Base-by-base conservation (phyloP, 2,113 vertebrate species). In the Sphaerodactylus townsendi region DNA sequence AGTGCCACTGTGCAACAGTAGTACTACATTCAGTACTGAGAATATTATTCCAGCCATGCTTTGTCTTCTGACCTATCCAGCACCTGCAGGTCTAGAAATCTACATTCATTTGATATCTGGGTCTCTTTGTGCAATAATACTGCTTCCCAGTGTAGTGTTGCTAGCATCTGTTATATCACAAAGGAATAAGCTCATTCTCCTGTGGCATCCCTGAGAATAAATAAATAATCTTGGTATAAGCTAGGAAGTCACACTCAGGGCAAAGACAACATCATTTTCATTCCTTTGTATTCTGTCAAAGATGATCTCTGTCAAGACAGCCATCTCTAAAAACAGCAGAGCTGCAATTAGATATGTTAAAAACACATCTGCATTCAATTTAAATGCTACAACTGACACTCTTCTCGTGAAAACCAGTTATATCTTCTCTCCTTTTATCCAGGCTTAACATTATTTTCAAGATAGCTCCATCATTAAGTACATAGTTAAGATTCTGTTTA, bases 311-410 rank as follows among this genome's bases (percentile, higher is more conserved):
- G 90, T 95, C 92, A 94, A 92, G 90, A 77, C 92, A 93, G 83
- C 68, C 86, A 86, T 95, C 86, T 88, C 85, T 84, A 56, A 83
- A 94, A 94, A 94, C 90, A 93, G 93, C 87, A 90, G 68, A 88
- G 90, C 93, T 92, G 83, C 92, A 95, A 95, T 95, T 92, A 95
- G 85, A 94, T 91, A 94, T 85, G 83, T 88, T 90, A 95, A 95
- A 85, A 91, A 76, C 79, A 88, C 68, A 91, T 91, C 92, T 94
- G 91, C 74, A 59, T 90, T 86, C 89, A 87, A 93, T 95, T 95
- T 92, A 91, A 94, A 93, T 87, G 79, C 91, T 89, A 84, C 80
- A 93, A 93, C 82, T 77, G 80, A 91, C 91, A 95, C 92, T 93
- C 85, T 90, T 92, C 91, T 93, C 86, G 85, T 91, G 91, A 90